Percentiles rank a stretch among this genome's conserved stretches.
Conservation (phyloP, 2,113 vertebrate genomes). For the Ploceus nigricollis region DNA sequence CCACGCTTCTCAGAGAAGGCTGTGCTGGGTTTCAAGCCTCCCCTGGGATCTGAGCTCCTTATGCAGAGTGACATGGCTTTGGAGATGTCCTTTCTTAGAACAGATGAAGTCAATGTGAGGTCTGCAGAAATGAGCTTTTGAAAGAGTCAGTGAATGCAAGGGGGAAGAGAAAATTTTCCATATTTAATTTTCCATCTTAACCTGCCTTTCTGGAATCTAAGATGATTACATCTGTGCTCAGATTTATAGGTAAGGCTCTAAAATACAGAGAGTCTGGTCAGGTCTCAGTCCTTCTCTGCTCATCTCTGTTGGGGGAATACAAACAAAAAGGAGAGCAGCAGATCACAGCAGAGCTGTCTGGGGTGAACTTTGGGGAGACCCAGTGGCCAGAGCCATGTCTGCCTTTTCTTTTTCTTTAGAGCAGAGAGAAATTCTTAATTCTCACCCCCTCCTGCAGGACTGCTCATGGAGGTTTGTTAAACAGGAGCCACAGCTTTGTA, state of each 20-base stretch:
- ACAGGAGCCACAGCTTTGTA: not conserved
- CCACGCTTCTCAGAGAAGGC: not conserved
- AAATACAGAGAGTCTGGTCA: not conserved
- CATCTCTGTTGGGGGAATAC: not conserved
- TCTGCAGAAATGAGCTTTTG: not conserved
- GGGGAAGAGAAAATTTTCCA: not conserved
- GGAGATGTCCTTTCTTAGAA: not conserved
- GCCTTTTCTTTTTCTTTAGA: not conserved
- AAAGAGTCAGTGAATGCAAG: not conserved
- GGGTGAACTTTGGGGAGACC: not conserved
- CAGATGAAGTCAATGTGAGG: not conserved
- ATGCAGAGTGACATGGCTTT: not conserved
- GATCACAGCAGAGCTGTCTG: not conserved
- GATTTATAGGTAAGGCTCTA: not conserved
- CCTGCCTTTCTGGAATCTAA: not conserved
- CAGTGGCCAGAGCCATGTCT: not conserved
- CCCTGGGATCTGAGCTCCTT: not conserved
- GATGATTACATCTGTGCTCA: not conserved
- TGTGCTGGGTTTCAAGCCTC: not conserved
- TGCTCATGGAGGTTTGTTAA: not conserved
- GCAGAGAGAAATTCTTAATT: not conserved
- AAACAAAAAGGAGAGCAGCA: rapidly evolving
- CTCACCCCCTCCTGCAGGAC: not conserved
- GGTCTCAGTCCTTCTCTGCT: not conserved
- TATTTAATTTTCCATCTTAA: not conserved